phyloP scores from a whole-genome alignment of 1,140 invertebrate species.

The Proctacanthus coquilletti region DNA sequence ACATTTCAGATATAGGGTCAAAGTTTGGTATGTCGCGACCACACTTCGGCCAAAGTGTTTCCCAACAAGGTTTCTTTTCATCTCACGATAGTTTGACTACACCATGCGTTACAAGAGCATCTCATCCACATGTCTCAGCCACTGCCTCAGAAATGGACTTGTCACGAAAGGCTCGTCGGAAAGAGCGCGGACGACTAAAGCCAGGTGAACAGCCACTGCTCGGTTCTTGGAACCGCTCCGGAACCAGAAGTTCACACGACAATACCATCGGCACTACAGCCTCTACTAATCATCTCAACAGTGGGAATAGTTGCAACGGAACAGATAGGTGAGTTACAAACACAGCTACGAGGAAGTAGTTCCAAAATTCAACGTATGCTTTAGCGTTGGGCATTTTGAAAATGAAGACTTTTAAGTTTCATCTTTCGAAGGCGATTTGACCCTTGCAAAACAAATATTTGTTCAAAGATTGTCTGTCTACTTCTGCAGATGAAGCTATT shows the following conservation, averaged over 20 bases:
- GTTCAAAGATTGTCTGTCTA: too few relatives aligned
- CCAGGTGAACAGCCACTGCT: constrained; percentile 22
- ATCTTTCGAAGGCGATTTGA: too few relatives aligned
- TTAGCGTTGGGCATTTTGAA: too few relatives aligned
- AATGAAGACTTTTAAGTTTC: too few relatives aligned
- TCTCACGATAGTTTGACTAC: constrained; percentile 54
- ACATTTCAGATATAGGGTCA: constrained; percentile 42
- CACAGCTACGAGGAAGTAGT: too few relatives aligned
- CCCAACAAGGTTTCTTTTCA: constrained; percentile 44
- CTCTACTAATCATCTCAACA: constrained; percentile 19
- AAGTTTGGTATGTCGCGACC: constrained; percentile 43
- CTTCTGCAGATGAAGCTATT: too few relatives aligned
- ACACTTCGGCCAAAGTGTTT: constrained; percentile 34
- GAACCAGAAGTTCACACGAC: constrained; percentile 23
- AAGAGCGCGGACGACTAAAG: constrained; percentile 51
- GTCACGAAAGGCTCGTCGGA: constrained; percentile 37
- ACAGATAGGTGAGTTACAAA: constrained; percentile 25
- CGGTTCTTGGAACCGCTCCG: constrained; percentile 27
- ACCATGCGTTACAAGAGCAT: constrained; percentile 36
- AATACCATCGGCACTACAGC: constrained; percentile 19
- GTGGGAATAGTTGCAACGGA: constrained; percentile 28
- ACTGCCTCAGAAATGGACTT: constrained; percentile 58
- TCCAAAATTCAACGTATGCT: too few relatives aligned
- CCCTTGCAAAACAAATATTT: too few relatives aligned
- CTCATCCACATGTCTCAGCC: constrained; percentile 42